phyloP scores from a whole-genome alignment of 2,888 invertebrate species.

The Nemurella pictetii region DNA sequence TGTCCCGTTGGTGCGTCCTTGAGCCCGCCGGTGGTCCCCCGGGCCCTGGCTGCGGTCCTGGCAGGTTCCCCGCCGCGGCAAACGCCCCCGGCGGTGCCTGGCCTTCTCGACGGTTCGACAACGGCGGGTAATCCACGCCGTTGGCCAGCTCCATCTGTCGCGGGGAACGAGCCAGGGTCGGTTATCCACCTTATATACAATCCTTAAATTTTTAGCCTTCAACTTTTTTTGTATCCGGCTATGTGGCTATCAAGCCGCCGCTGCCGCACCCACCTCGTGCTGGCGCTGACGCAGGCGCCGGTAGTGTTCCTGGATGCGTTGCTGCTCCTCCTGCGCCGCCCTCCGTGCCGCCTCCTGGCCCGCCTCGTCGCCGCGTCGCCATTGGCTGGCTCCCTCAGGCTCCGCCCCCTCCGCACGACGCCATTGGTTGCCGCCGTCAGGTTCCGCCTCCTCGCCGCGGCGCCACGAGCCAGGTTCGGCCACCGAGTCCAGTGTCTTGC shows the following conservation, averaged over 20 bases:
- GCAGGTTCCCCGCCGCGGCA: not conserved
- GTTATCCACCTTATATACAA: not conserved
- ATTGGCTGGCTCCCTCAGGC: not conserved
- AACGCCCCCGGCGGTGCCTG: not conserved
- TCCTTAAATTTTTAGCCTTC: too few species aligned
- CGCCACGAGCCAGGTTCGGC: constrained; percentile 47
- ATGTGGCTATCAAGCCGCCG: not conserved
- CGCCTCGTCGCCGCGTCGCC: constrained; percentile 50
- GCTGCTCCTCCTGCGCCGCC: constrained; percentile 50
- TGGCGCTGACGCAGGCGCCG: constrained; percentile 49
- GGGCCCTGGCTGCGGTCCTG: constrained; percentile 37
- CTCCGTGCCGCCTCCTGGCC: constrained; percentile 50
- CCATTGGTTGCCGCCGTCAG: not conserved
- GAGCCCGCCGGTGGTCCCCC: constrained; percentile 29
- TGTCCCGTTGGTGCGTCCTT: constrained; percentile 33
- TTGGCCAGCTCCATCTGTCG: not conserved
- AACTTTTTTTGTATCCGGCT: too few species aligned
- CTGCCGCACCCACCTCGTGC: constrained; percentile 34
- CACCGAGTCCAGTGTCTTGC: constrained; percentile 52
- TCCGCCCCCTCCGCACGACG: not conserved
- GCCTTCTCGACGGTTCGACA: constrained; percentile 2
- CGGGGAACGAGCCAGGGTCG: not conserved
- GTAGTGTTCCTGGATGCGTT: constrained; percentile 55
- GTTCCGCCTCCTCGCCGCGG: constrained; percentile 47
- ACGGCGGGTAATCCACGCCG: not conserved